These are phyloP conservation scores for Leucoraja erinaceus DNA, from an alignment of 2,113 vertebrate species.

Conservation along the genomic window DNA sequence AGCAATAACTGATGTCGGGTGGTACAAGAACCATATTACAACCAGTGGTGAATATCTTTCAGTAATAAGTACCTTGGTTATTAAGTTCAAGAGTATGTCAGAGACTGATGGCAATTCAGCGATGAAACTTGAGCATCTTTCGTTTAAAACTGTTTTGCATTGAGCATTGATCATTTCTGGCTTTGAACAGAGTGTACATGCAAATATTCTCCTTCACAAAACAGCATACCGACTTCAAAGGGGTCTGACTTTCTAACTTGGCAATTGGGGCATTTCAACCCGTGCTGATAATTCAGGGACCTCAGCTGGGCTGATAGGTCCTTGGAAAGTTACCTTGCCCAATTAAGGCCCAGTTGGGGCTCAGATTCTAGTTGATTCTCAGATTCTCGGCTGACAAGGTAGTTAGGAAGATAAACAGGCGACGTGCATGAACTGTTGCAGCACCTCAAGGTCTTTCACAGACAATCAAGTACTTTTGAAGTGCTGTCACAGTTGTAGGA, in stretches of 20 bases:
- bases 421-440: neutral
- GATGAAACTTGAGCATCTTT: neutral
- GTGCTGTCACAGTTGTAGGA: too few relatives aligned
- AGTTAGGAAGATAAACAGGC: neutral
- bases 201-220: neutral
- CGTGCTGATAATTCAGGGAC: neutral
- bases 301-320: neutral
- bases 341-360: too few relatives aligned
- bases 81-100: constrained; percentile 5
- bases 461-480: too few relatives aligned
- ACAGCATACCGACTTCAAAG: neutral
- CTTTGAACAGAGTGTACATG: neutral
- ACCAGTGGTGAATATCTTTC: neutral
- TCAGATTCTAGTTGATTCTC: too few relatives aligned
- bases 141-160: constrained; percentile 8
- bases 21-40: neutral
- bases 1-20: constrained; percentile 59
- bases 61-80: constrained; percentile 7
- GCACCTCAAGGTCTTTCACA: too few relatives aligned
- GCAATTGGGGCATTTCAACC: neutral
- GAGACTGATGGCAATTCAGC: neutral
- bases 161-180: neutral
- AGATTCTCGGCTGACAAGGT: too few relatives aligned
- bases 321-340: neutral
- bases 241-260: neutral